phyloP scores from a whole-genome alignment of 2,113 vertebrate genomes.

The Promerops cafer region DNA sequence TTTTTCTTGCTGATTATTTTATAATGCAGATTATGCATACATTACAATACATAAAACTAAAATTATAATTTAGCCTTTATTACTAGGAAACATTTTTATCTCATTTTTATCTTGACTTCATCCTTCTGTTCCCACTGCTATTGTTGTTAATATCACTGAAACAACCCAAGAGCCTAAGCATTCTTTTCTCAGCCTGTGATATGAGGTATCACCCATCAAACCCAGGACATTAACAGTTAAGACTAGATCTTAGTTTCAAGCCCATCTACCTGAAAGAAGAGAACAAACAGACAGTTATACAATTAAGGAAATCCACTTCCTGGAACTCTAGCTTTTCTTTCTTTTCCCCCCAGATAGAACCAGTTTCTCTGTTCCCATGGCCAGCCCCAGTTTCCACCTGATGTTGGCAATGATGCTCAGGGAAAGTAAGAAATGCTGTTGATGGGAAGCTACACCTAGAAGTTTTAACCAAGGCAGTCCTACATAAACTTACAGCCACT shows the following conservation, averaged over 20 bases:
- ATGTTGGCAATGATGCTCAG: neutral
- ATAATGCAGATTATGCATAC: neutral
- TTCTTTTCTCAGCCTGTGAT: neutral
- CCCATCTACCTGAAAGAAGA: neutral
- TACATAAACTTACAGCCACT: neutral
- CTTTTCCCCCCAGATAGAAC: rapidly evolving
- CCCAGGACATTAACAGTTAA: neutral
- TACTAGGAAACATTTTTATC: neutral
- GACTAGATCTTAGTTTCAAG: neutral
- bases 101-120: neutral
- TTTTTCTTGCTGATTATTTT: neutral
- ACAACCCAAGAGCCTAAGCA: neutral
- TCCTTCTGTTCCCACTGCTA: neutral
- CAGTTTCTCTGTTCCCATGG: neutral
- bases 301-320: neutral
- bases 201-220: neutral
- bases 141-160: neutral
- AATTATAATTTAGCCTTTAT: neutral
- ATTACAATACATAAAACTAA: neutral
- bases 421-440: neutral
- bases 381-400: neutral
- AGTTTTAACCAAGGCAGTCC: neutral
- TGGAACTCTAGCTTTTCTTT: neutral
- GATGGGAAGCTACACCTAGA: neutral
- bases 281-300: neutral